Percentiles rank a stretch among this genome's conserved stretches.
phyloP scores from a whole-genome alignment of 2,797 vertebrate species.

The Tympanoctomys barrerae region DNA sequence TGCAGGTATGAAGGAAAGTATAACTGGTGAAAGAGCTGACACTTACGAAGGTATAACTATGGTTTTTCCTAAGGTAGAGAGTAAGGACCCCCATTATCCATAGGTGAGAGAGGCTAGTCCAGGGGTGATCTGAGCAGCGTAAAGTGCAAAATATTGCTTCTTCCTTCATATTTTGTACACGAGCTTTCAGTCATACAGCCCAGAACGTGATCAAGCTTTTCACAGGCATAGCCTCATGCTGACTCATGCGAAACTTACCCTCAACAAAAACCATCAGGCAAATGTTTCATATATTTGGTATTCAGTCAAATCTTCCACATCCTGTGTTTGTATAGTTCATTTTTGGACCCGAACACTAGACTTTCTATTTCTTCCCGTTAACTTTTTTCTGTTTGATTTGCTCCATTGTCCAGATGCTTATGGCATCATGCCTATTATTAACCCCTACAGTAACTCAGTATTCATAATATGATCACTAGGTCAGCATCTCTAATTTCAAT shows the following conservation, averaged over 20 bases:
- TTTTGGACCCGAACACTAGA: slow-evolving; percentile 66
- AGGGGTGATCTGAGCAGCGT: slow-evolving; percentile 53
- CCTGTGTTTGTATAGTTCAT: slow-evolving; percentile 75
- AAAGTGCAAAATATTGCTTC: slow-evolving; percentile 58
- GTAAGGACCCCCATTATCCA: slow-evolving; percentile 28
- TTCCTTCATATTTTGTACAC: slow-evolving; percentile 33
- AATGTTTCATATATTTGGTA: slow-evolving; percentile 77
- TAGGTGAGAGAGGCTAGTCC: slow-evolving; percentile 4
- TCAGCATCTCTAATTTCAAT: background rate
- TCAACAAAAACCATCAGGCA: slow-evolving; percentile 80
- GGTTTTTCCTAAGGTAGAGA: slow-evolving; percentile 2
- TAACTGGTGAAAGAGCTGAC: too few species aligned
- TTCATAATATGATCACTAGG: slow-evolving; percentile 1
- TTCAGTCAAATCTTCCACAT: slow-evolving; percentile 80
- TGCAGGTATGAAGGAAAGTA: background rate
- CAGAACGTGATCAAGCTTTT: slow-evolving; percentile 71
- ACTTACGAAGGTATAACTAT: too few species aligned
- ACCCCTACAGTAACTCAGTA: slow-evolving; percentile 22
- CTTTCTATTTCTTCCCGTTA: slow-evolving; percentile 75
- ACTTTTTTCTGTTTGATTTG: slow-evolving; percentile 67
- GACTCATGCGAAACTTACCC: slow-evolving; percentile 72
- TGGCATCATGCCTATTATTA: slow-evolving; percentile 35
- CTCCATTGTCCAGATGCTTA: slow-evolving; percentile 64
- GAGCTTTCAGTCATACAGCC: slow-evolving; percentile 57
- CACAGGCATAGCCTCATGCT: slow-evolving; percentile 67